Percentiles rank a stretch among this genome's conserved stretches.
phyloP scores from a whole-genome alignment of 2,797 vertebrate genomes.

The Aselliscus stoliczkanus region DNA sequence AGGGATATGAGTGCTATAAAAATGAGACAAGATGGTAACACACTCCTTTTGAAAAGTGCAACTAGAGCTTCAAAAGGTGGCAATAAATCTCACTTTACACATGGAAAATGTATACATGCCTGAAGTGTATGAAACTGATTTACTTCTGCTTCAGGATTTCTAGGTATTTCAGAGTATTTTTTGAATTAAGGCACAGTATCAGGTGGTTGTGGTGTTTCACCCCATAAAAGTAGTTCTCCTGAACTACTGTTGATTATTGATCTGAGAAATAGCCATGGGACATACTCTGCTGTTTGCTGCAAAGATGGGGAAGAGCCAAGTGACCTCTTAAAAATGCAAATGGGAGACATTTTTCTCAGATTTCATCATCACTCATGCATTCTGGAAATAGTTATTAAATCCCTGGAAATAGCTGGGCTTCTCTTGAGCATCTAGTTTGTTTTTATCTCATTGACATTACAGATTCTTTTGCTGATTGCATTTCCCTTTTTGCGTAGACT shows the following conservation, averaged over 20 bases:
- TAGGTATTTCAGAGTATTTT: slow-evolving; percentile 19
- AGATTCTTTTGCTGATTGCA: slow-evolving; percentile 20
- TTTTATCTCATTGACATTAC: slow-evolving; percentile 33
- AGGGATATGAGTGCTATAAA: not conserved
- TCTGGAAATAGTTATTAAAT: slow-evolving; percentile 39
- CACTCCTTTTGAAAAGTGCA: not conserved
- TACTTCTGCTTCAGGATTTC: not conserved
- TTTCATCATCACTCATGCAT: not conserved
- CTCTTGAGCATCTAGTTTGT: slow-evolving; percentile 42
- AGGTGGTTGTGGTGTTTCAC: not conserved
- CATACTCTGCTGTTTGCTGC: not conserved
- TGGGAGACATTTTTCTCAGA: not conserved
- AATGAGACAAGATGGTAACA: slow-evolving; percentile 27
- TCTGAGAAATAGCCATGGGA: not conserved
- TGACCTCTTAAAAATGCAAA: not conserved
- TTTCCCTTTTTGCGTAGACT: slow-evolving; percentile 43
- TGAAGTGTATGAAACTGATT: not conserved
- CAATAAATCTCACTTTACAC: slow-evolving; percentile 12
- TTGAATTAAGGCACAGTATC: not conserved
- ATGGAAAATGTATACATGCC: not conserved
- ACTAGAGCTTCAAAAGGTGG: not conserved
- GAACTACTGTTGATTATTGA: not conserved
- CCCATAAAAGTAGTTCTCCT: not conserved
- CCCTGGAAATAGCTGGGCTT: slow-evolving; percentile 30
- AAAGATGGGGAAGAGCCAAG: not conserved